Base-by-base conservation (phyloP, 2,888 invertebrate species). In the Sussaba pulchella region DNA sequence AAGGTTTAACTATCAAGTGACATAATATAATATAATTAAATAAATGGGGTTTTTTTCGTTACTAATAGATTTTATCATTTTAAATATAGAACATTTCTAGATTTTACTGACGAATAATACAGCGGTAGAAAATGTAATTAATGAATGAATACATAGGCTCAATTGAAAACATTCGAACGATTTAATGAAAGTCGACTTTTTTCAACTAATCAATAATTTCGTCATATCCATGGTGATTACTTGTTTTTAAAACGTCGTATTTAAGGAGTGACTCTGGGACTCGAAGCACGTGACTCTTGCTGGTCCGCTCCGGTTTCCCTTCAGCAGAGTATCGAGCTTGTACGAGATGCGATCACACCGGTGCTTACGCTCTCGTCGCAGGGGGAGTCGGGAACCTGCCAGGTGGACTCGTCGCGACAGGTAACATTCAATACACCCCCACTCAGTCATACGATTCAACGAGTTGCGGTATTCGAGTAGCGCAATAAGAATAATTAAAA, bases 221-320 rank as follows among this genome's bases (percentile, higher is more conserved):
- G n/a, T n/a, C n/a, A n/a, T n/a, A n/a, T n/a, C n/a, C n/a, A n/a
- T n/a, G n/a, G n/a, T n/a, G n/a, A n/a, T n/a, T n/a, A n/a, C n/a
- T n/a, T n/a, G n/a, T 36, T 9, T 6, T 36, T 36, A 36, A 0
- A 1, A 17, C 31, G 26, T 6, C n/a, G 12, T n/a, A n/a, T 24
- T 57, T 2, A 36, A 89, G 89, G 89, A 82, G 93, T 94, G 66
- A 93, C 92, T 1, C 91, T 95, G 12, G 96, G 96, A 26, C 94
- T 96, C 72, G 96, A 96, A 90, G 95, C 96, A 80, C 93, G 96
- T 2, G 97, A 97, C 92, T 96, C 96, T 24, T 97, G 97, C 91
- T 97, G 96, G 96, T 96, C 96, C 87, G 95, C 96, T 2, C 95
- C 96, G 14, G 95, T 96, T 3, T 96, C 96, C 36, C 93, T 97